A percentile compares a stretch with the other conserved stretches of the same genome.
These are phyloP conservation scores for Sesia apiformis DNA, from an alignment of 2,888 invertebrate genomes.

Conservation along the genomic window DNA sequence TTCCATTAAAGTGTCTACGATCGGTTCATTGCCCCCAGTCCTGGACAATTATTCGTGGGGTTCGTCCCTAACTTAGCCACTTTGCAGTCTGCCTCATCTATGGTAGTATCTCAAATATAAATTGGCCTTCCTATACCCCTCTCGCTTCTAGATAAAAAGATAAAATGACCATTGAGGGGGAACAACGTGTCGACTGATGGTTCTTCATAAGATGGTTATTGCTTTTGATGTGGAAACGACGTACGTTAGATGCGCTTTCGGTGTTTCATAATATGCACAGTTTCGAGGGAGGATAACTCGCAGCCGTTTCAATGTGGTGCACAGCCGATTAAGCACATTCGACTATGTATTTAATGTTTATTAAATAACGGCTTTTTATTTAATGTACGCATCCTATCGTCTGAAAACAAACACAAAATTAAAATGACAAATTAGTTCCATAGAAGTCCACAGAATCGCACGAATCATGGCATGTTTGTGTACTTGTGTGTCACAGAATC, in stretches of 20 bases:
- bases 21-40: conserved; percentile 39
- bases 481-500: too few species aligned
- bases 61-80: conserved; percentile 29
- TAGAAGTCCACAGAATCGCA: too few species aligned
- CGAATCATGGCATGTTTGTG: too few species aligned
- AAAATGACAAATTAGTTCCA: too few species aligned
- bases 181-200: conserved; percentile 6
- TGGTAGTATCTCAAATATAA: conserved; percentile 12
- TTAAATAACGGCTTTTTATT: too few species aligned
- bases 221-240: conserved; percentile 20
- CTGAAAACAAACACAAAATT: too few species aligned
- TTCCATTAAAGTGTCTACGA: neutral
- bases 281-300: too few species aligned
- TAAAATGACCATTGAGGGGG: neutral
- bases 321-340: too few species aligned
- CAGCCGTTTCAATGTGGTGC: too few species aligned
- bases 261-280: neutral
- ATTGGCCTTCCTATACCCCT: conserved; percentile 9
- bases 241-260: conserved; percentile 25
- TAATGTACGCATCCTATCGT: too few species aligned
- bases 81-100: conserved; percentile 14
- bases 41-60: conserved; percentile 42
- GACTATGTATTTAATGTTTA: too few species aligned
- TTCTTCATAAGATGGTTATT: conserved; percentile 16
- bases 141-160: neutral